Base-by-base conservation (phyloP, 2,888 invertebrate genomes). In the Cantharis flavilabris region DNA sequence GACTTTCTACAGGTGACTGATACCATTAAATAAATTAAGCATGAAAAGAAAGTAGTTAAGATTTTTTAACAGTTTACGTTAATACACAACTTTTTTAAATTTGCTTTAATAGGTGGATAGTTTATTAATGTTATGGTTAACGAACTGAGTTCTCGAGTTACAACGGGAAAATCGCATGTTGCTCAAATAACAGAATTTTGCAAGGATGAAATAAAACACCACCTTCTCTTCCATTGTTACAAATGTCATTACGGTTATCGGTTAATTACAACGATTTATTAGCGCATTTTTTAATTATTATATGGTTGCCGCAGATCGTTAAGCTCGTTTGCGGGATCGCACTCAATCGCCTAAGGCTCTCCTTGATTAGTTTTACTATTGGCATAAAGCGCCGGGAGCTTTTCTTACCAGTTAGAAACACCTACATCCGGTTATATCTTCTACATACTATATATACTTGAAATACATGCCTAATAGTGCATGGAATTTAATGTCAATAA, bases 371-470 rank as follows among this genome's bases (percentile, higher is more conserved):
- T 71, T 71, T 71, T 30, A 75, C 49, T 69, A 26, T 69, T 33
- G 72, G 26, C 72, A 13, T 64, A 67, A 67, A 67, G 20, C 23
- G 67, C 75, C 71, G 30, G 20, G 23, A 71, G 78, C 74, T 49
- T 28, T 72, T 62, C 67, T 70, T 72, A 73, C 73, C 79, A 71
- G 77, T 76, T 77, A 80, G 80, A 77, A 75, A 80, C 80, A 77
- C 80, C 80, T 76, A 80, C 80, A 77, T 80, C 80, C 80, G 79
- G 76, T 80, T 77, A 80, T 79, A 77, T 77, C 72, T 77, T 62
- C 67, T 71, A 49, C n/a, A 49, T 49, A 70, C 75, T n/a, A 4
- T 49, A 49, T 49, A 49, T 49, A 28, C 63, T 62, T 23, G 65
- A 67, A 67, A 67, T 26, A 65, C 49, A 74, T 77, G 75, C 73